Evolutionary conservation across 2,113 vertebrate species (phyloP), one percentile per base, ranked within the genome.

Genomic region (Cricetomys ansorgei): DNA sequence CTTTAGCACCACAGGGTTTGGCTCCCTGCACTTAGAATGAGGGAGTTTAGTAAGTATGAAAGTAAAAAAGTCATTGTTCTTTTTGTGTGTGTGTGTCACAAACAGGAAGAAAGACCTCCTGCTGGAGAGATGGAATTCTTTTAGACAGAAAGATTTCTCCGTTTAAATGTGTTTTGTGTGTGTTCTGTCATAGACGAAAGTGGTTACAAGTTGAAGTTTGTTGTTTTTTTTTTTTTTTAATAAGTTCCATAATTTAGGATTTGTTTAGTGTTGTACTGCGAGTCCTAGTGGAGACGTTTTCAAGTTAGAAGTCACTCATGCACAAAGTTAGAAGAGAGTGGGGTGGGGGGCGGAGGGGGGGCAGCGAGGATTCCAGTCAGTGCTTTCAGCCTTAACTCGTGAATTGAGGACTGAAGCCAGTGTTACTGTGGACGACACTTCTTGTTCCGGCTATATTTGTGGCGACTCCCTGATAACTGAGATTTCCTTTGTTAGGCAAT

Each of bases 71-170:
- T 62, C 43, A 94, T 37, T 45, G 95, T 92, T 94, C 59, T 95
- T 81, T 97, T 76, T 40, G 88, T 81, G n/a, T n/a, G n/a, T n/a
- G n/a, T n/a, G n/a, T n/a, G 95, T 94, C 19, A 89, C 59, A 93
- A 77, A 95, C 86, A 27, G 95, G 95, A 94, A 93, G 92, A 97
- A 90, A 80, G 96, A 96, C 72, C 94, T 93, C 4, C 45, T 34
- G 96, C 91, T 91, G 93, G 89, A 93, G 81, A 89, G 72, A 70
- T 96, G 57, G 89, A 91, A 25, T 96, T 77, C 95, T n/a, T 80
- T 37, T 45, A 80, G 57, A 84, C 57, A 15, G 91, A 89, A n/a
- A 73, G 27, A 93, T 92, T 89, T 94, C 65, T 70, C 84, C n/a
- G 55, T 96, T 96, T 55, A n/a, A 97, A 94, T 95, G 40, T 91